Evolutionary conservation across 1,140 invertebrate species (phyloP).

Genomic region (Argopecten irradians): DNA sequence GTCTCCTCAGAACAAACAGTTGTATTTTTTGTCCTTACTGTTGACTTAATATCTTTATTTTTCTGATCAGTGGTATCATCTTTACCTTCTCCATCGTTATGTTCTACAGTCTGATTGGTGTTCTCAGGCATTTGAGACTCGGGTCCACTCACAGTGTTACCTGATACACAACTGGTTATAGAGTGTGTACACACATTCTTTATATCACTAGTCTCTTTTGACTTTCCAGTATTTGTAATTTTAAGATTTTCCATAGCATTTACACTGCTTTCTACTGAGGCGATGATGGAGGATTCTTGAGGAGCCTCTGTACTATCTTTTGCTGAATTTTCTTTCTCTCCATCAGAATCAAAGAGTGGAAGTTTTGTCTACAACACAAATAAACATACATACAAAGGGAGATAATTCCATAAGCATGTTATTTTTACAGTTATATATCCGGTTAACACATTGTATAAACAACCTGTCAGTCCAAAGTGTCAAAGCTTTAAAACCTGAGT

Average conservation of each 20-base stretch:
- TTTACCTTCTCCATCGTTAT: not conserved
- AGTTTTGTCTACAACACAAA: not conserved
- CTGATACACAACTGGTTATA: not conserved
- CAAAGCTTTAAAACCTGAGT: too few species aligned
- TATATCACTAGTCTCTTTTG: not conserved
- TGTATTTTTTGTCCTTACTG: not conserved
- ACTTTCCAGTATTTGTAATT: not conserved
- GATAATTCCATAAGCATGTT: too few species aligned
- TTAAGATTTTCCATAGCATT: conserved; percentile 12
- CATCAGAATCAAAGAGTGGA: not conserved
- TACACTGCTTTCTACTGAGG: not conserved
- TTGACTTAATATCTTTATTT: conserved; percentile 23
- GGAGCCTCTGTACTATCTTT: not conserved
- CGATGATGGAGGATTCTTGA: not conserved
- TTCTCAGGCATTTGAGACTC: not conserved
- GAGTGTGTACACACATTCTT: not conserved
- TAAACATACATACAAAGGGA: too few species aligned
- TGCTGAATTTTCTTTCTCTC: not conserved
- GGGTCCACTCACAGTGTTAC: not conserved
- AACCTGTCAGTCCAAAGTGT: too few species aligned
- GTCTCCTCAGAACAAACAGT: not conserved
- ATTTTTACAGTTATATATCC: too few species aligned
- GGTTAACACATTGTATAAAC: too few species aligned
- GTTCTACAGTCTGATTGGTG: not conserved
- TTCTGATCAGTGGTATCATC: not conserved